phyloP scores from a whole-genome alignment of 23 tunicate species.

The Aplidium turbinatum region DNA sequence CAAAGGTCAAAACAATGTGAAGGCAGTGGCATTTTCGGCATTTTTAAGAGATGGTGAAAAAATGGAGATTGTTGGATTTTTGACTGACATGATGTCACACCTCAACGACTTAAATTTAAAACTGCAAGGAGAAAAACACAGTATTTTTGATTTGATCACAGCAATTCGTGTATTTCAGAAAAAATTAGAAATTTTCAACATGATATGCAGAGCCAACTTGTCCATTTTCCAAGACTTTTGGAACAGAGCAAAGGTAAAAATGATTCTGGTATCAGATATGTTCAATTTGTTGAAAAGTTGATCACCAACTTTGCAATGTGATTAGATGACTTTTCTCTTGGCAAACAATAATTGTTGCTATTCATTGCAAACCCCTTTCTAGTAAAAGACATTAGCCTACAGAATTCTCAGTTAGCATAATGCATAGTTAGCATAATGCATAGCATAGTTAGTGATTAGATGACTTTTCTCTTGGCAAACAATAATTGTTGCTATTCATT shows the following conservation, averaged over 20 bases:
- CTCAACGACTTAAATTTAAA: constrained; percentile 15
- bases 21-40: constrained; percentile 23
- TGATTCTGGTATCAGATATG: constrained; percentile 12
- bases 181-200: constrained; percentile 5
- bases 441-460: too few species aligned
- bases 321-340: too few species aligned
- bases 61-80: constrained; percentile 29
- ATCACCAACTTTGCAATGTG: too few species aligned
- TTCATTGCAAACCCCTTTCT: too few species aligned
- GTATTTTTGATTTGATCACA: too few species aligned
- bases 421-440: too few species aligned
- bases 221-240: constrained; percentile 19
- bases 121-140: constrained; percentile 18
- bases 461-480: too few species aligned
- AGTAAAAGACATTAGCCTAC: too few species aligned
- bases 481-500: too few species aligned
- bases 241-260: constrained; percentile 16
- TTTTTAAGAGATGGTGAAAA: constrained; percentile 19
- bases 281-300: constrained; percentile 10
- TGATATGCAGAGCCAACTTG: constrained; percentile 1
- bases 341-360: too few species aligned
- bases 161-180: constrained; percentile 5
- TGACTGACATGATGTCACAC: constrained; percentile 34
- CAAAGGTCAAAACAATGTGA: constrained; percentile 19
- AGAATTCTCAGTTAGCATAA: too few species aligned